Conservation (phyloP, 2,888 invertebrate species). For the Dilophus febrilis region DNA sequence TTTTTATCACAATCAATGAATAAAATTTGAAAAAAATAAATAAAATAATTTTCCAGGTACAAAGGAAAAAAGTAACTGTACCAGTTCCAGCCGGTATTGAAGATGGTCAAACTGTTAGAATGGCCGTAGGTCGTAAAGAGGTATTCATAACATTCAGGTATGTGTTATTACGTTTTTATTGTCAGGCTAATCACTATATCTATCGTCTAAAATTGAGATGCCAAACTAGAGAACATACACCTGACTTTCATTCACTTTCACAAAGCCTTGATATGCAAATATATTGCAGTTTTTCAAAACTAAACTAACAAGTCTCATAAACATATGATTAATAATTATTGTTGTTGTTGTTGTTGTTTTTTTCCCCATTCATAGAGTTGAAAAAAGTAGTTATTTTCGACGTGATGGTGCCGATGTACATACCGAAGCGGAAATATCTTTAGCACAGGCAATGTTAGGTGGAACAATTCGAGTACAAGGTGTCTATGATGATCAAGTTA, state of each 20-base stretch:
- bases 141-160: slow-evolving; percentile 71
- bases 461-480: slow-evolving; percentile 86
- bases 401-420: slow-evolving; percentile 92
- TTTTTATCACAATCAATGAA: not conserved
- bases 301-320: not conserved
- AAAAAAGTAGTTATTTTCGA: slow-evolving; percentile 72
- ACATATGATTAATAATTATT: not conserved
- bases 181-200: not conserved
- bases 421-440: slow-evolving; percentile 77
- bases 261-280: no score
- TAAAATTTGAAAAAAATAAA: not conserved
- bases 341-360: not conserved
- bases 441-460: slow-evolving; percentile 85
- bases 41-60: slow-evolving; percentile 39
- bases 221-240: not conserved
- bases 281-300: not conserved
- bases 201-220: not conserved
- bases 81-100: slow-evolving; percentile 94
- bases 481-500: slow-evolving; percentile 82
- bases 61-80: slow-evolving; percentile 74
- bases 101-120: slow-evolving; percentile 91
- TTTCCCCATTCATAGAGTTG: slow-evolving; percentile 39
- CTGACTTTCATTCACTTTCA: not conserved
- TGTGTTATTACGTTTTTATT: slow-evolving; percentile 2
- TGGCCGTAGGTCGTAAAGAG: slow-evolving; percentile 82